These are phyloP conservation scores for Patiria miniata DNA, from an alignment of 35 echinoderm and acorn worm genomes.

Conservation along the genomic window DNA sequence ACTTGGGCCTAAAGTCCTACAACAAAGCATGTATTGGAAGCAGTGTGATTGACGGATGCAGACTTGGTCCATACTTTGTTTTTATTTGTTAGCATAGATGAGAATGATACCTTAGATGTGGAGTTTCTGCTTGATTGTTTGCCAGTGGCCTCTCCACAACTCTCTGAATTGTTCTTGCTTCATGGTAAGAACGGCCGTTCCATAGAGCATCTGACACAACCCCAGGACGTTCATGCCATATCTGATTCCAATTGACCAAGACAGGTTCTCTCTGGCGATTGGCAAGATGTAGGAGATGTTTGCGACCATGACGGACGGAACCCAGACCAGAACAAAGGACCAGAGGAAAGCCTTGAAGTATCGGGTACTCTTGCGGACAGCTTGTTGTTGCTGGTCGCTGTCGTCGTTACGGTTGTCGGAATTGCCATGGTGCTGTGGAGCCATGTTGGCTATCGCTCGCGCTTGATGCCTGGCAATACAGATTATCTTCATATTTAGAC, in stretches of 20 bases:
- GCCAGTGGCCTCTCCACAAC: not conserved
- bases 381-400: not conserved
- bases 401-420: not conserved
- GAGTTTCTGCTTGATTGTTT: not conserved
- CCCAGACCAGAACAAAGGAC: conserved; percentile 2
- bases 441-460: not conserved
- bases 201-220: conserved; percentile 22
- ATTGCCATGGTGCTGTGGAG: not conserved
- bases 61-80: too few relatives aligned
- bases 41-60: too few relatives aligned
- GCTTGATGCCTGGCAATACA: not conserved
- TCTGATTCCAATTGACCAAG: not conserved
- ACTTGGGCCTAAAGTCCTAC: too few relatives aligned
- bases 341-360: not conserved
- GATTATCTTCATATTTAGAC: not conserved
- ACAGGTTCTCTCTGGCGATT: not conserved
- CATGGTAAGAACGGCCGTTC: not conserved
- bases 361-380: not conserved
- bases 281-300: not conserved
- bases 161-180: not conserved
- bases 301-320: not conserved
- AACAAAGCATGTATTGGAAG: too few relatives aligned
- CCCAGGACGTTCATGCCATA: not conserved
- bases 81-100: too few relatives aligned
- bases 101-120: not conserved